phyloP scores from a whole-genome alignment of 2,797 vertebrate genomes.

The Calcarius lapponicus region DNA sequence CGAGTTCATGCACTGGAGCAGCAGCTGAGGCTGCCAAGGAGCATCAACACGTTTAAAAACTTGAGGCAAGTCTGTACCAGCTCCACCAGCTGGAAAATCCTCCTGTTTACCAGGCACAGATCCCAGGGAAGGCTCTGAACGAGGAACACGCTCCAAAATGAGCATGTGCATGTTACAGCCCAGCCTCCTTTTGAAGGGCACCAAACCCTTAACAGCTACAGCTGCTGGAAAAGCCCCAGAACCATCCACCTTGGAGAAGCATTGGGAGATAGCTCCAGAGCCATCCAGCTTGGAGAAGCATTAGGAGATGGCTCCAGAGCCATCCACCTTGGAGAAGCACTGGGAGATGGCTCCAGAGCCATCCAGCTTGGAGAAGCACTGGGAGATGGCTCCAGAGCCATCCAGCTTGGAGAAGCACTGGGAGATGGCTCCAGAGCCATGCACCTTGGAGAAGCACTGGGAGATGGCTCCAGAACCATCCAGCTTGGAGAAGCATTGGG shows the following conservation, averaged over 20 bases:
- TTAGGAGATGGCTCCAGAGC: not conserved
- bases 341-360: too few relatives aligned
- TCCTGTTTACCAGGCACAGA: not conserved
- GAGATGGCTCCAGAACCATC: not conserved
- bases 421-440: not conserved
- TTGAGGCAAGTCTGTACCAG: not conserved
- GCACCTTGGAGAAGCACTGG: accelerated
- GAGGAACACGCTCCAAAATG: accelerated
- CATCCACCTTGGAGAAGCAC: accelerated
- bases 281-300: accelerated
- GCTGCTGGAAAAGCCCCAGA: not conserved
- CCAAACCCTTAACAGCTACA: not conserved
- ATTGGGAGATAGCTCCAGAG: not conserved
- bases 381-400: not conserved
- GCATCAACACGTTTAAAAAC: not conserved
- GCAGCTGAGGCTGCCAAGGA: not conserved
- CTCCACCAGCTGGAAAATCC: not conserved
- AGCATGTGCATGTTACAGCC: not conserved
- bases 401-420: accelerated
- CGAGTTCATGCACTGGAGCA: not conserved
- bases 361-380: accelerated
- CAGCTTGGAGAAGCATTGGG: too few relatives aligned
- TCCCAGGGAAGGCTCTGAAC: not conserved
- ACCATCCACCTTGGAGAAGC: accelerated
- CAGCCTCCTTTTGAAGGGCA: not conserved